Evolutionary conservation across 2,888 invertebrate genomes (phyloP).

Genomic region (Stictocephala bisonia): DNA sequence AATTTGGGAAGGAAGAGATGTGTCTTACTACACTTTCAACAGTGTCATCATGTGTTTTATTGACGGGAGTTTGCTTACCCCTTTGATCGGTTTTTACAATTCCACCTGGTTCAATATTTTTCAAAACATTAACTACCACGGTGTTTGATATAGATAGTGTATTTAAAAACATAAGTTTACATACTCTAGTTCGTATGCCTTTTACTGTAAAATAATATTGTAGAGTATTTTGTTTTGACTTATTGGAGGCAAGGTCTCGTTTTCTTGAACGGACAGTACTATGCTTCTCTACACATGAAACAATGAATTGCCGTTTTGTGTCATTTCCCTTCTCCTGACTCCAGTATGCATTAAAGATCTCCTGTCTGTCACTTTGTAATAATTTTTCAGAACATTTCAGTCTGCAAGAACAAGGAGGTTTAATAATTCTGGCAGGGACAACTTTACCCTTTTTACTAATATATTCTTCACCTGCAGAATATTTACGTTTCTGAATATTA

Average conservation of each 20-base stretch:
- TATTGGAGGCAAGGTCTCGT: conserved; percentile 14
- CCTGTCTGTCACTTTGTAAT: conserved; percentile 24
- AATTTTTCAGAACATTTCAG: conserved; percentile 32
- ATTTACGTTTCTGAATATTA: conserved; percentile 28
- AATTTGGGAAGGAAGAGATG: conserved; percentile 26
- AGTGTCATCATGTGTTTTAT: conserved; percentile 22
- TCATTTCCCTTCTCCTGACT: conserved; percentile 20
- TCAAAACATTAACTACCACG: conserved; percentile 11
- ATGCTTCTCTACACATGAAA: no score
- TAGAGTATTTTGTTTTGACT: conserved; percentile 19
- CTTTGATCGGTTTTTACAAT: conserved; percentile 39
- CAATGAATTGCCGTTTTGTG: conserved; percentile 27
- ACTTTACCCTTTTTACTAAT: conserved; percentile 10
- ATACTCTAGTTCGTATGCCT: conserved; percentile 29
- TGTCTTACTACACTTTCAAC: conserved; percentile 6
- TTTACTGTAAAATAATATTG: conserved; percentile 34
- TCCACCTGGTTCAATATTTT: conserved; percentile 28
- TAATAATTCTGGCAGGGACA: conserved; percentile 28
- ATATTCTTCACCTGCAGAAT: conserved; percentile 26
- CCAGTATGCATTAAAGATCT: conserved; percentile 28
- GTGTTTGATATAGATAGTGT: conserved; percentile 39
- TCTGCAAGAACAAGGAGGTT: conserved; percentile 42
- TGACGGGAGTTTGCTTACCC: conserved; percentile 35
- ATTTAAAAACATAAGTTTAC: conserved; percentile 41
- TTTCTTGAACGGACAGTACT: not conserved